A percentile compares a stretch with the other conserved stretches of the same genome.
Conservation (phyloP, 2,113 vertebrate species). For the Lepus americanus region DNA sequence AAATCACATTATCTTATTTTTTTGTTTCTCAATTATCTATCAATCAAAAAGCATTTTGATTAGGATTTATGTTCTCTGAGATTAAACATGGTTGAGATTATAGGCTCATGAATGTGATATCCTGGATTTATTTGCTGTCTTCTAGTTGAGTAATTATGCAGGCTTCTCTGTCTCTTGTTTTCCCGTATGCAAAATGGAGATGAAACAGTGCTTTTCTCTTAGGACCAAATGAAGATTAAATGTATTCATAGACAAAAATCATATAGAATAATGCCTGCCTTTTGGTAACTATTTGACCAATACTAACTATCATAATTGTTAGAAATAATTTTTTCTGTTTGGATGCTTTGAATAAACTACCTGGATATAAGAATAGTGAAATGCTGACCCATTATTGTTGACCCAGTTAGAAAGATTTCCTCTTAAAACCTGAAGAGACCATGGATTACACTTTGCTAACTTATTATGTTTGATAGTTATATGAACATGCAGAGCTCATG, state of each 20-base stretch:
- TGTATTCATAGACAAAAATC: not conserved
- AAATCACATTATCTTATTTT: not conserved
- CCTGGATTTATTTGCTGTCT: conserved; percentile 17
- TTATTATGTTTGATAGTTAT: not conserved
- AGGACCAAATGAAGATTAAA: not conserved
- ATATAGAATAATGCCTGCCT: not conserved
- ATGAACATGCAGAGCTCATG: not conserved
- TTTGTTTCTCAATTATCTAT: not conserved
- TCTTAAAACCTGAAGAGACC: not conserved
- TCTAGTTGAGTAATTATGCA: not conserved
- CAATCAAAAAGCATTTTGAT: not conserved
- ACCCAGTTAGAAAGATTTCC: not conserved
- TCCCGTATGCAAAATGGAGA: not conserved
- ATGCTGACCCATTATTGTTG: not conserved
- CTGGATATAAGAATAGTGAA: not conserved
- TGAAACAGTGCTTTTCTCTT: not conserved
- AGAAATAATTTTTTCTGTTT: not conserved
- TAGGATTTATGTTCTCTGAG: not conserved
- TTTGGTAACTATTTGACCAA: too few species aligned
- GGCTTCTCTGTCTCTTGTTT: not conserved
- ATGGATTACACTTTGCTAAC: not conserved
- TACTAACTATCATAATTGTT: not conserved
- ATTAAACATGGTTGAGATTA: not conserved
- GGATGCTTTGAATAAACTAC: not conserved
- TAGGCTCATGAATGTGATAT: not conserved